Conservation (phyloP, 2,113 vertebrate species). For the Lophius piscatorius region DNA sequence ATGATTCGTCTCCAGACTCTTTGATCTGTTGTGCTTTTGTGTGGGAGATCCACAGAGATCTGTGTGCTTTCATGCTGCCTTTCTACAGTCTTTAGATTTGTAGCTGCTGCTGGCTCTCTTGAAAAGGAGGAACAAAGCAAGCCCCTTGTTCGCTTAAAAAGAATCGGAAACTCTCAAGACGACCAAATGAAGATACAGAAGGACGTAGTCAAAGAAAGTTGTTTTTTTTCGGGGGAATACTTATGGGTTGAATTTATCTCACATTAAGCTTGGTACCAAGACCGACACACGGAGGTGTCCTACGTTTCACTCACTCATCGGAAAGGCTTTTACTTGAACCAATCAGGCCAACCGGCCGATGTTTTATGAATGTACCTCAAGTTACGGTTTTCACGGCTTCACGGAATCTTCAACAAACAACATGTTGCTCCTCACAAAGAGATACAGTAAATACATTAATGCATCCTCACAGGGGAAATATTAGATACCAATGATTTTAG, state of each 20-base stretch:
- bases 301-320: slow-evolving; percentile 42
- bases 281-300: slow-evolving; percentile 24
- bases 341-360: slow-evolving; percentile 48
- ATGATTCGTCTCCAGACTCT: slow-evolving; percentile 63
- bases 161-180: slow-evolving; percentile 68
- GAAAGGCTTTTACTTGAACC: slow-evolving; percentile 78
- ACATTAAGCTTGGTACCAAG: slow-evolving; percentile 22
- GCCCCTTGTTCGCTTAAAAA: slow-evolving; percentile 62
- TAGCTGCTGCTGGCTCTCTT: slow-evolving; percentile 64
- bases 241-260: slow-evolving; percentile 34
- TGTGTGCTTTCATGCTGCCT: slow-evolving; percentile 69
- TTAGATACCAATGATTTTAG: too few species aligned
- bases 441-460: too few species aligned
- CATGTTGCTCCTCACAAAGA: too few species aligned
- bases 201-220: slow-evolving; percentile 31
- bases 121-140: slow-evolving; percentile 70
- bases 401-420: slow-evolving; percentile 46
- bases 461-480: too few species aligned
- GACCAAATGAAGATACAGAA: slow-evolving; percentile 77
- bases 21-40: slow-evolving; percentile 38
- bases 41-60: slow-evolving; percentile 50
- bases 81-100: slow-evolving; percentile 72
- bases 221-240: slow-evolving; percentile 39
- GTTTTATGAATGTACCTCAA: slow-evolving; percentile 77
- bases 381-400: slow-evolving; percentile 52